Evolutionary conservation across 2,113 vertebrate species (phyloP).

Genomic region (Calidris pugnax): DNA sequence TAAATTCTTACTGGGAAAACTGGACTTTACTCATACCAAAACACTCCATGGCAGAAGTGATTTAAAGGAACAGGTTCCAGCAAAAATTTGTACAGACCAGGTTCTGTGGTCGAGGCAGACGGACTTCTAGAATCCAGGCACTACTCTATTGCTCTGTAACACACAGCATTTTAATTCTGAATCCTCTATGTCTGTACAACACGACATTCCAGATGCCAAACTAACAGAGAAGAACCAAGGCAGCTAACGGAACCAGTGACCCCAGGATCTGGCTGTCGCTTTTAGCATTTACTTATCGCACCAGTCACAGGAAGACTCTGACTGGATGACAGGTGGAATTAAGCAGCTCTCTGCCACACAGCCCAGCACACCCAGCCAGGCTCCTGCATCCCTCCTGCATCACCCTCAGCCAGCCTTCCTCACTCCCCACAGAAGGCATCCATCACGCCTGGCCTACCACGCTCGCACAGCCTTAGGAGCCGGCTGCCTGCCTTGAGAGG

Average conservation of each 20-base stretch:
- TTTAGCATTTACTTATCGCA: accelerated
- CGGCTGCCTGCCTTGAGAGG: background rate
- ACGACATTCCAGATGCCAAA: accelerated
- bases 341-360: background rate
- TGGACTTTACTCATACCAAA: background rate
- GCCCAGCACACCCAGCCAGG: accelerated
- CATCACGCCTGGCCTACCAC: accelerated
- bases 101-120: background rate
- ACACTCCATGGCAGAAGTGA: background rate
- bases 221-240: background rate
- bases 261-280: accelerated
- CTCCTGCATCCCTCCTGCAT: background rate
- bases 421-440: accelerated
- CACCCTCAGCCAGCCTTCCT: accelerated
- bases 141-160: background rate
- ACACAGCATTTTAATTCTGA: accelerated
- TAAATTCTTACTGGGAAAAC: background rate
- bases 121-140: background rate
- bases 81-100: background rate
- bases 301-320: accelerated
- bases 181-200: background rate
- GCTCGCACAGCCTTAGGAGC: accelerated
- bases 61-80: background rate
- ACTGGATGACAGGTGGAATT: accelerated
- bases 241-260: background rate